Evolutionary conservation across 1,140 invertebrate genomes (phyloP).

Genomic region (Scaptomyza pallida): DNA sequence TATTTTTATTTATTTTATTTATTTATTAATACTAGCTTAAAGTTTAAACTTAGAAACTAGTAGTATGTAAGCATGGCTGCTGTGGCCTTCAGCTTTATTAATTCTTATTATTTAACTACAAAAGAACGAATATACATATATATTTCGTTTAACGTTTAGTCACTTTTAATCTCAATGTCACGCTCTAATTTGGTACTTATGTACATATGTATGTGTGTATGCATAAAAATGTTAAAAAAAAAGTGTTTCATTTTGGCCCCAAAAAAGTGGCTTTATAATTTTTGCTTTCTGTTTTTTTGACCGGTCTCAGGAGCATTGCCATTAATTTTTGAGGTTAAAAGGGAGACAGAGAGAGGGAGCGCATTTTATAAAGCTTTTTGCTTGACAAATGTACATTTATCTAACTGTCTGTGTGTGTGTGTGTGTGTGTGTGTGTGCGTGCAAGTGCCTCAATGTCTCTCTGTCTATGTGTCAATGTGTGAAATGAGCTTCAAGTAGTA

Average conservation of each 20-base stretch:
- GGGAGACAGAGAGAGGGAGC: no score
- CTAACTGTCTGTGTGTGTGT: not conserved
- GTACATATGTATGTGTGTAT: not conserved
- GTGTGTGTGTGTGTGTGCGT: not conserved
- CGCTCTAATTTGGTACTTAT: not conserved
- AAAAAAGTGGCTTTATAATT: not conserved
- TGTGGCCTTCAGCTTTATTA: no score
- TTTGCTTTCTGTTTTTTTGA: not conserved
- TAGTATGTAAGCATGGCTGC: no score
- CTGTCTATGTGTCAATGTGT: conserved; percentile 69
- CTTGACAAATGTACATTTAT: not conserved
- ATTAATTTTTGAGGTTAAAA: conserved; percentile 32
- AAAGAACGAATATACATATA: no score
- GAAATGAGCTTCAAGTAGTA: conserved; percentile 76
- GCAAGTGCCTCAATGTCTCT: not conserved
- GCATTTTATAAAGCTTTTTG: conserved; percentile 32
- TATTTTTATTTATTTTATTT: no score
- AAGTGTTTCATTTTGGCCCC: no score
- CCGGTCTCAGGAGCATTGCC: not conserved
- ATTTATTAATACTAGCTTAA: no score
- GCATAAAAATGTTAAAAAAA: not conserved
- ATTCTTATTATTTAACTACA: no score
- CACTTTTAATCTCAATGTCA: not conserved
- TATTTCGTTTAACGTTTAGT: no score
- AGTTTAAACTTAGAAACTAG: no score